Percentiles rank a stretch among this genome's conserved stretches.
These are phyloP conservation scores for Aelia acuminata DNA, from an alignment of 2,888 invertebrate species.

Conservation along the genomic window DNA sequence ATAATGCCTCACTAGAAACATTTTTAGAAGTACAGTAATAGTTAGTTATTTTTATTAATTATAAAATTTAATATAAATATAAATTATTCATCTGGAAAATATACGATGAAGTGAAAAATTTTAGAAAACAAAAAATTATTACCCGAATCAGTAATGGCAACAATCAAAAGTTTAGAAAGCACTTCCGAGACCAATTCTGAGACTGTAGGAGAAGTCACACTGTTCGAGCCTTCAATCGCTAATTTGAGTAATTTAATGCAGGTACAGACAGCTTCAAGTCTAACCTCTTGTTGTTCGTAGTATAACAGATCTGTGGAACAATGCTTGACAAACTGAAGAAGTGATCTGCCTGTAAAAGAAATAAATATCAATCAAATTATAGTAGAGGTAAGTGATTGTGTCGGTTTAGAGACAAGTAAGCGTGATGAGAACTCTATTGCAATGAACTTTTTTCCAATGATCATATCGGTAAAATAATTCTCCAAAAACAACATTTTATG, in stretches of 20 bases:
- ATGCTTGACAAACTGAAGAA: constrained; percentile 91
- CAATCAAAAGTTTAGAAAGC: constrained; percentile 89
- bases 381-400: neutral
- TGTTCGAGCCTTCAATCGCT: constrained; percentile 77
- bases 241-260: constrained; percentile 90
- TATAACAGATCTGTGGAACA: constrained; percentile 93
- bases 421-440: neutral
- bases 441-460: too few relatives aligned
- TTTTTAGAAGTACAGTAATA: too few relatives aligned
- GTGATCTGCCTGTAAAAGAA: constrained; percentile 77
- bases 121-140: constrained; percentile 11
- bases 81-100: neutral
- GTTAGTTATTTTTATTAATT: too few relatives aligned
- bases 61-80: too few relatives aligned
- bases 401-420: too few relatives aligned
- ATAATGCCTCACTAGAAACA: too few relatives aligned
- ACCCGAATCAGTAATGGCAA: constrained; percentile 93
- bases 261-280: constrained; percentile 94
- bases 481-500: too few relatives aligned
- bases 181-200: constrained; percentile 92
- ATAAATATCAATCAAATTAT: neutral
- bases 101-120: neutral
- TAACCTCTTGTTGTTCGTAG: constrained; percentile 91
- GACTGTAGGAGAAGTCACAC: constrained; percentile 84
- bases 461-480: too few relatives aligned